These are phyloP conservation scores for Xenus cinereus DNA, from an alignment of 2,113 vertebrate genomes.

Conservation along the genomic window DNA sequence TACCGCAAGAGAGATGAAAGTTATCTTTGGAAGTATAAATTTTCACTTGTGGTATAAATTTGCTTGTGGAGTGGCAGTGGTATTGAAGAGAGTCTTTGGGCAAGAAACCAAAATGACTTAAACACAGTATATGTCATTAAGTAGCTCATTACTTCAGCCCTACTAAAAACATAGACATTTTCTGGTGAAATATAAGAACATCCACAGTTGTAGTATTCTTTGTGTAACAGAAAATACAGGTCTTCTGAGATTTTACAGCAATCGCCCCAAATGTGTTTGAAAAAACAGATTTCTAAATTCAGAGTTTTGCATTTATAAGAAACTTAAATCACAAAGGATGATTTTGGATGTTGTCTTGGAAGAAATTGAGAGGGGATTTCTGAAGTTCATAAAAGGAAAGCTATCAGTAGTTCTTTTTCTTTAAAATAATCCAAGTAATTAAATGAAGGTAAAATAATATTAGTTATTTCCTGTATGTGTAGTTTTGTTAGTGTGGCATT, in stretches of 20 bases:
- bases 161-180: background rate
- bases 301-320: background rate
- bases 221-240: background rate
- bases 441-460: background rate
- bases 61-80: background rate
- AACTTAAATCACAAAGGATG: background rate
- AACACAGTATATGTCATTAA: constrained; percentile 15
- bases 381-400: background rate
- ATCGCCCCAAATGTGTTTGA: background rate
- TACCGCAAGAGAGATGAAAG: constrained; percentile 17
- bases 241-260: background rate
- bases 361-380: background rate
- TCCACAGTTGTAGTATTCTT: background rate
- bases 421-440: background rate
- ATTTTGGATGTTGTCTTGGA: background rate
- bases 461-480: background rate
- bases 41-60: constrained; percentile 27
- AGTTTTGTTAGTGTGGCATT: background rate
- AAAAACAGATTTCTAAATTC: background rate
- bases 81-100: background rate
- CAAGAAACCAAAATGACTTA: background rate
- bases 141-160: constrained; percentile 31
- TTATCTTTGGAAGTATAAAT: constrained; percentile 1
- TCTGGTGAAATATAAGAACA: constrained; percentile 14
- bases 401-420: background rate